Evolutionary conservation across 2,797 vertebrate species (phyloP).

Genomic region (Mormyrops boulengeri): DNA sequence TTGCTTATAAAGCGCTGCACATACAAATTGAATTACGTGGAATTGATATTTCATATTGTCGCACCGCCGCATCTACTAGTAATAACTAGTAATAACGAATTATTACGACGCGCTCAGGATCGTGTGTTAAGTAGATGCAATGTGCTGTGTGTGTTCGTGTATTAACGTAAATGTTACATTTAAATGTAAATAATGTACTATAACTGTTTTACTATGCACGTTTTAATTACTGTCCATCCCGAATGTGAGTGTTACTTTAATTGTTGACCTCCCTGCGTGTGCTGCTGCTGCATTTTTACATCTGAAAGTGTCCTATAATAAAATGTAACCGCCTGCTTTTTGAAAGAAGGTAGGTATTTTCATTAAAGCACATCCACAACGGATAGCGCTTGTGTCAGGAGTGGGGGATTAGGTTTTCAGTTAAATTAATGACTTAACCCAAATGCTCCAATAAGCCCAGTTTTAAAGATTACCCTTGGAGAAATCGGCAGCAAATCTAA

Average conservation of each 20-base stretch:
- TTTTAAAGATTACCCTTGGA: neutral
- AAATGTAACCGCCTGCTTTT: neutral
- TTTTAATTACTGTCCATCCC: neutral
- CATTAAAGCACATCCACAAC: neutral
- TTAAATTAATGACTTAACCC: neutral
- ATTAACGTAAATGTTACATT: neutral
- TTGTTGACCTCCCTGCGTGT: neutral
- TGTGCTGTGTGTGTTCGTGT: neutral
- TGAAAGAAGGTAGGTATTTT: neutral
- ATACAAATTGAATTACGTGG: neutral
- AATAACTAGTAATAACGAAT: neutral
- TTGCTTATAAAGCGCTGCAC: neutral
- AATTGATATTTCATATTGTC: neutral
- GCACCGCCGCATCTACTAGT: neutral
- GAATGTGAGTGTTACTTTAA: neutral
- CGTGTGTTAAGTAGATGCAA: neutral
- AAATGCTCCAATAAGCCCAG: neutral
- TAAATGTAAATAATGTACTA: neutral
- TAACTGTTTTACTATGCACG: neutral
- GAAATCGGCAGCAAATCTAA: neutral
- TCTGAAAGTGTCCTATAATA: neutral
- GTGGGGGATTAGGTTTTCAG: neutral
- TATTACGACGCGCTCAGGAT: neutral
- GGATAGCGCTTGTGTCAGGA: neutral
- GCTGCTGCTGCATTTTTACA: neutral